Base-by-base conservation (phyloP, 1,140 invertebrate genomes). In the Agraylea sexmaculata region DNA sequence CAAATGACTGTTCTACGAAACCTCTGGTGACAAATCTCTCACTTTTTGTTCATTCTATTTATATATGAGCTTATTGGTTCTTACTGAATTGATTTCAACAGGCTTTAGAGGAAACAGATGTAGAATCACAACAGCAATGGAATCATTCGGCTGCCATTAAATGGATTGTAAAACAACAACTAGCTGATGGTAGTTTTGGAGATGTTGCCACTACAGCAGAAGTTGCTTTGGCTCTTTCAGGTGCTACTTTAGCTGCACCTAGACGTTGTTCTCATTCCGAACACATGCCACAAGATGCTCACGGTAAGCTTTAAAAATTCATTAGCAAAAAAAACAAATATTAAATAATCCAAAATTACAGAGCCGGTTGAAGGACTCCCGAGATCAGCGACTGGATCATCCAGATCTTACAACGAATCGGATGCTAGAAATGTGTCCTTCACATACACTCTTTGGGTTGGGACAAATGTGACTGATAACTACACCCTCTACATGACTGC, bases 391-490 rank as follows among this genome's bases (percentile, higher is more conserved):
- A 60, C 18, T 54, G 62, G 37, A 54, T 51, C 37, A 46, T 70
- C 52, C 58, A 62, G 52, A 35, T 70, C 64, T 10, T 65, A 60
- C 35, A 76, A 77, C 53, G 75, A 78, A 41, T 74, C 73, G 1
- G 75, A 78, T 25, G 66, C 67, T 10, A 64, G 73, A 23, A 78
- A 78, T 50, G 77, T 83, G 1, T 80, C 78, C 35, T 78, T 87
- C 30, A 83, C 80, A 0, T 89, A 89, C 57, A 84, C 83, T 0
- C 65, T 88, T 3, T 89, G 86, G 86, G 77, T 88, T 4, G 83
- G 83, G 29, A 83, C 78, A 36, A 83, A 87, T 52, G 77, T 85
- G 6, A 80, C 81, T 19, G 77, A 81, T 48, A 82, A 78, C 50
- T 75, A 78, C 52, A 81, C 78, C 10, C 58, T 83, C 23, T 72